Evolutionary conservation across 2,797 vertebrate genomes (phyloP).

Genomic region (Diglossa cyanea): DNA sequence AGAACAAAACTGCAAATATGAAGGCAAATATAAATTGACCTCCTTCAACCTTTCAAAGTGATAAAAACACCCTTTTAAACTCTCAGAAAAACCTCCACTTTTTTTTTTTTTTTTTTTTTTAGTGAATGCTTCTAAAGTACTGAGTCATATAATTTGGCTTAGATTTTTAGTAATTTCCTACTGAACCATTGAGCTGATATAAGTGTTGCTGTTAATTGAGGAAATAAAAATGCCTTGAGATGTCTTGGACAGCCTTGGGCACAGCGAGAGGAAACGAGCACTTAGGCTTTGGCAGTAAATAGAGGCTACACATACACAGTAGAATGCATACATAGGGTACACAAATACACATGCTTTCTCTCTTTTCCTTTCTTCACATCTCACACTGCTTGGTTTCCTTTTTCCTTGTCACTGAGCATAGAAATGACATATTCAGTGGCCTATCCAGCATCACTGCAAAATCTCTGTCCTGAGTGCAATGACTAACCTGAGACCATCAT

Average conservation of each 20-base stretch:
- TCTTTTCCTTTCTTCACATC: background rate
- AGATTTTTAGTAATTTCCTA: background rate
- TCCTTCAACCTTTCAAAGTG: background rate
- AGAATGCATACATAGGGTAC: background rate
- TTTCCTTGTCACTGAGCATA: background rate
- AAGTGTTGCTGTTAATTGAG: background rate
- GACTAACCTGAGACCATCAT: background rate
- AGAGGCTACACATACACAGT: background rate
- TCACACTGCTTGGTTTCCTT: background rate
- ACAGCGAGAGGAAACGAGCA: background rate
- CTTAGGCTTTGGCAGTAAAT: background rate
- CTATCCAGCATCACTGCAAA: background rate
- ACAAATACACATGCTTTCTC: background rate
- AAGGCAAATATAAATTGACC: background rate
- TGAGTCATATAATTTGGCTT: background rate
- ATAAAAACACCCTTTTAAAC: background rate
- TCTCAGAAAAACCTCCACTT: rapidly evolving
- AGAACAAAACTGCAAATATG: background rate
- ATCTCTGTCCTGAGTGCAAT: background rate
- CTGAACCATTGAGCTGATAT: background rate
- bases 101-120: background rate
- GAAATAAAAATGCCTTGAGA: background rate
- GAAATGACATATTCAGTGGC: background rate
- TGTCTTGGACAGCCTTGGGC: background rate
- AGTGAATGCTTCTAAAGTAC: background rate